Base-by-base conservation (phyloP, 2,113 vertebrate genomes). In the Zeus faber region DNA sequence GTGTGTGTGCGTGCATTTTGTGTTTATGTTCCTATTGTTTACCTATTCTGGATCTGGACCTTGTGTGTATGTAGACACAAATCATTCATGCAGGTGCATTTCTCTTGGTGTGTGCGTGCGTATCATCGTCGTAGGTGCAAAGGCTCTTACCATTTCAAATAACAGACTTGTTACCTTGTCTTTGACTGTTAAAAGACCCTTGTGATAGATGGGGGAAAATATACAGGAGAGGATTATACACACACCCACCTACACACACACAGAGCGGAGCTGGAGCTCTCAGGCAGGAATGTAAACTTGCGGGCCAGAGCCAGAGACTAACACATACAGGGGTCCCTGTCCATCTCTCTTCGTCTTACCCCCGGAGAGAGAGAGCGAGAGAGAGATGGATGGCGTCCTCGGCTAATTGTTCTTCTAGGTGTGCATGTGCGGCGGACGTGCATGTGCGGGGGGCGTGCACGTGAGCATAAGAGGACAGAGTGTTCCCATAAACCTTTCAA, bases 401-500 rank as follows among this genome's bases (percentile, higher is more conserved):
- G 13, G 39, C 46, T 72, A 57, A 59, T 58, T 53, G 22, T 53
- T 52, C n/a, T 23, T 13, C 17, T 17, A n/a, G n/a, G n/a, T n/a
- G n/a, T n/a, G n/a, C n/a, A n/a, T n/a, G n/a, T n/a, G n/a, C n/a
- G n/a, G n/a, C n/a, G n/a, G n/a, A n/a, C 8, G 27, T 7, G 27
- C 22, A 23, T 58, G 43, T 48, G n/a, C n/a, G n/a, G n/a, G n/a
- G n/a, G n/a, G 44, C 10, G 44, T 48, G 16, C 6, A 16, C 8
- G 22, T 39, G 31, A 9, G 18, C 25, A 3, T 57, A 11, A 2
- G 13, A 22, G 33, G 21, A 35, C 64, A 4, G 13, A 65, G 45
- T 65, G 58, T 60, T 65, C 65, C 44, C 44, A 53, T 49, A 59
- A 72, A 74, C 20, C 68, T 62, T 62, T 58, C n/a, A n/a, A n/a